Evolutionary conservation across 2,888 invertebrate genomes (phyloP).

Genomic region (Beris chalybata): DNA sequence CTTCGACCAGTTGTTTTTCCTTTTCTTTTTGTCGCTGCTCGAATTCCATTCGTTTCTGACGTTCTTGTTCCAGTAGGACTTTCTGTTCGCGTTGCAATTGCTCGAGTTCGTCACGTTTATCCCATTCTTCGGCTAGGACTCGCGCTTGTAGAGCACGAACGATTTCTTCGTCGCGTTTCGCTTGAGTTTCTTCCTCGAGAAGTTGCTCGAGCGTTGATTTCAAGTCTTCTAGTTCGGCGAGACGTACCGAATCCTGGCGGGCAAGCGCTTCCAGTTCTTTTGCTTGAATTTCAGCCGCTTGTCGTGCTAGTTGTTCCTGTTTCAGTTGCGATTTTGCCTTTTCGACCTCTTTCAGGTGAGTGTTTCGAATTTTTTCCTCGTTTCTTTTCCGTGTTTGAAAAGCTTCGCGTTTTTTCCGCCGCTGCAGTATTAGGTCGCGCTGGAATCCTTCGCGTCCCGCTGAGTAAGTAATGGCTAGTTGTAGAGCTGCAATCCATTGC

Average conservation of each 20-base stretch:
- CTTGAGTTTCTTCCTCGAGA: slow-evolving; percentile 80
- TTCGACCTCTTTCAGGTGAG: slow-evolving; percentile 63
- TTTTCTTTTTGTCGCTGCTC: slow-evolving; percentile 72
- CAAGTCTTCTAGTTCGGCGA: slow-evolving; percentile 73
- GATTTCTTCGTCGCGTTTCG: slow-evolving; percentile 82
- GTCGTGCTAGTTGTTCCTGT: slow-evolving; percentile 64
- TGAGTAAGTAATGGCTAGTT: slow-evolving; percentile 71
- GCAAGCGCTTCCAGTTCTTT: slow-evolving; percentile 69
- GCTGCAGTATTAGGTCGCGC: slow-evolving; percentile 61
- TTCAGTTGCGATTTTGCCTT: slow-evolving; percentile 64
- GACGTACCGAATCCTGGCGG: slow-evolving; percentile 70
- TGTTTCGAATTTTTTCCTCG: slow-evolving; percentile 61
- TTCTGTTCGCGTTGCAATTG: slow-evolving; percentile 77
- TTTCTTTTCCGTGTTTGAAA: slow-evolving; percentile 58
- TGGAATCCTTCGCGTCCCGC: slow-evolving; percentile 72
- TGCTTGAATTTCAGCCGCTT: slow-evolving; percentile 60
- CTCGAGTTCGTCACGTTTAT: slow-evolving; percentile 78
- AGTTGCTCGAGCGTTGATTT: slow-evolving; percentile 70
- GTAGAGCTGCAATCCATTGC: slow-evolving; percentile 76
- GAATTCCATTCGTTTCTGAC: slow-evolving; percentile 73
- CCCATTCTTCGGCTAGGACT: slow-evolving; percentile 82
- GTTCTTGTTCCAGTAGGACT: slow-evolving; percentile 71
- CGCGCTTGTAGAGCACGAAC: slow-evolving; percentile 70
- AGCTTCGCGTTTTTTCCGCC: slow-evolving; percentile 54
- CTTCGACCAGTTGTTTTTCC: slow-evolving; percentile 71